phyloP scores from a whole-genome alignment of 37 sponge, comb jelly and placozoan species.

The Cladorhizidae sp. region DNA sequence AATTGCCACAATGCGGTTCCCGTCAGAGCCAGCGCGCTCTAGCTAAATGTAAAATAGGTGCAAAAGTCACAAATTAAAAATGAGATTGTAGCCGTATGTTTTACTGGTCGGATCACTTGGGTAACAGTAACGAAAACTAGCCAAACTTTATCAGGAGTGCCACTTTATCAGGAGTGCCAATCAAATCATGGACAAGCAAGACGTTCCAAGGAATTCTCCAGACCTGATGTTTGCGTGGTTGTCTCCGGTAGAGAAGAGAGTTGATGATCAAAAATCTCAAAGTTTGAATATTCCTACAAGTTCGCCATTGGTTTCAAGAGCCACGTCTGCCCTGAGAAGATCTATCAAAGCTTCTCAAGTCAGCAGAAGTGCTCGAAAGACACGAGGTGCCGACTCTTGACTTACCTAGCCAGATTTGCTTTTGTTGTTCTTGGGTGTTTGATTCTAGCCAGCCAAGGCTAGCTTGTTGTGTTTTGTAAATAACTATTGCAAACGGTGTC shows the following conservation, averaged over 20 bases:
- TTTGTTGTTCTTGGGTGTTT: not conserved
- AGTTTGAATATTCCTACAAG: not conserved
- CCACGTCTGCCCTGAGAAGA: constrained; percentile 58
- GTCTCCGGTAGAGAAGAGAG: constrained; percentile 29
- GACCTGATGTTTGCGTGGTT: constrained; percentile 72
- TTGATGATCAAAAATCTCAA: constrained; percentile 13
- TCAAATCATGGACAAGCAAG: not conserved
- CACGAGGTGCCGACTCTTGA: not conserved
- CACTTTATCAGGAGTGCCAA: no score
- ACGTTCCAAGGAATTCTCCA: not conserved
- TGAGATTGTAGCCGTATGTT: no score
- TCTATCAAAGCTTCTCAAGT: constrained; percentile 51
- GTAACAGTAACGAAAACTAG: no score
- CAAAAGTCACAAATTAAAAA: no score
- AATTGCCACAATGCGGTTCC: not conserved
- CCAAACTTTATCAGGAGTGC: no score
- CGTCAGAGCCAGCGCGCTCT: no score
- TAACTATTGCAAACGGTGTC: no score
- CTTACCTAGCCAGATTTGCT: no score
- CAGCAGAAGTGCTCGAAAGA: not conserved
- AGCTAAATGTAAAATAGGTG: no score
- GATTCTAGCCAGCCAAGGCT: no score
- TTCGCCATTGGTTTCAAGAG: constrained; percentile 61
- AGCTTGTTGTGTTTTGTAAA: no score
- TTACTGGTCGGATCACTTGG: no score